A percentile compares a stretch with the other conserved stretches of the same genome.
Evolutionary conservation across 2,797 vertebrate species (phyloP).

Genomic region (Cygnus olor): DNA sequence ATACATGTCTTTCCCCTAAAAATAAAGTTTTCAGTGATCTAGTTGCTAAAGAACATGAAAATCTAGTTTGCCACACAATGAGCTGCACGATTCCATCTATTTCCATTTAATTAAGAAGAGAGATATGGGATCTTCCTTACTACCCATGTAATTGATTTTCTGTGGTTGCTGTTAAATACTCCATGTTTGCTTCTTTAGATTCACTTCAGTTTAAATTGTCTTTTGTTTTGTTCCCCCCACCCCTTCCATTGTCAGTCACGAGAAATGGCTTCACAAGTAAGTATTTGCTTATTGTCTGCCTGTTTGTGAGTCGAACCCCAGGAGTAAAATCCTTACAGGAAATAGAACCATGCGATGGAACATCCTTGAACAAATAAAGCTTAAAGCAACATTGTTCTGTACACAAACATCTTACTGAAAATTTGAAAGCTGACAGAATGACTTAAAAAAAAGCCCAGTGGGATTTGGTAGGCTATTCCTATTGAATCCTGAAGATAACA

Average conservation of each 20-base stretch:
- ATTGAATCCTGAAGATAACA: not conserved
- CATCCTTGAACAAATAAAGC: not conserved
- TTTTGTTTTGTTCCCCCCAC: slow-evolving; percentile 67
- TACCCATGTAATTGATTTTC: not conserved
- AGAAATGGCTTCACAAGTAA: slow-evolving; percentile 82
- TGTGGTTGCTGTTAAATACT: not conserved
- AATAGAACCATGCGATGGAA: not conserved
- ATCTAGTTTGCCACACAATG: not conserved
- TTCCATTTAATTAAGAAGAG: not conserved
- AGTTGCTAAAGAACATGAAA: not conserved
- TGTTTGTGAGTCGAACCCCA: not conserved
- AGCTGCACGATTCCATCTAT: not conserved
- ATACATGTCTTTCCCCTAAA: not conserved
- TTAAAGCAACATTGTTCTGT: not conserved
- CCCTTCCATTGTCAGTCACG: slow-evolving; percentile 72
- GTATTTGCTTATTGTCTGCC: slow-evolving; percentile 66
- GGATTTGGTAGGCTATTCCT: not conserved
- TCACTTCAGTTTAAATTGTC: slow-evolving; percentile 65
- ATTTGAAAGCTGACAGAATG: not conserved
- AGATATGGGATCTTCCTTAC: not conserved
- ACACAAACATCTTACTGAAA: not conserved
- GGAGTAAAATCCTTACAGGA: not conserved
- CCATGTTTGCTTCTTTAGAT: slow-evolving; percentile 17
- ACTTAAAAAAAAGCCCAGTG: not conserved
- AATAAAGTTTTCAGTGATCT: not conserved